Conservation (phyloP, 2,888 invertebrate species). For the Dyspetes luteomarginatus region DNA sequence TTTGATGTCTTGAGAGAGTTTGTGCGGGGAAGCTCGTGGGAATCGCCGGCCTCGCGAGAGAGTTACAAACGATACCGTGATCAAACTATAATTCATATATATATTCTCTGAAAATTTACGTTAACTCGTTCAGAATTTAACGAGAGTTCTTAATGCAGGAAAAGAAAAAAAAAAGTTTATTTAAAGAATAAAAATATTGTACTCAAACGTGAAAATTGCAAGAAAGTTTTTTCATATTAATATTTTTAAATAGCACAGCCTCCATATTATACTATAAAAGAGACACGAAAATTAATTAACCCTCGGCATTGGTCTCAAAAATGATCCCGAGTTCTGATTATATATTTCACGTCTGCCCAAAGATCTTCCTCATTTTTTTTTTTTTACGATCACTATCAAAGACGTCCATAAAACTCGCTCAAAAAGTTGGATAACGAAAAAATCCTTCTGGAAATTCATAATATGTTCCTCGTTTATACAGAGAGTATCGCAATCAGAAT, state of each 20-base stretch:
- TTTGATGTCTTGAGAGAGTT: slow-evolving; percentile 4
- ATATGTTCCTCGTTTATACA: slow-evolving; percentile 55
- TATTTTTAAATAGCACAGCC: too few species aligned
- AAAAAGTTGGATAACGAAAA: slow-evolving; percentile 32
- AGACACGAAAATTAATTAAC: slow-evolving; percentile 14
- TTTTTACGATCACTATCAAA: slow-evolving; percentile 33
- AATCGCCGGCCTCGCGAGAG: slow-evolving; percentile 44
- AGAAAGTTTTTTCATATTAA: too few species aligned
- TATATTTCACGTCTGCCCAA: slow-evolving; percentile 4
- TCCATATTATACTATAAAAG: too few species aligned
- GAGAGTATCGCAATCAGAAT: background rate
- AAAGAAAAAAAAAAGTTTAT: background rate
- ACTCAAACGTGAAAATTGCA: too few species aligned
- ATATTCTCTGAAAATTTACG: slow-evolving; percentile 7
- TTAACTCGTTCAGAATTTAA: slow-evolving; percentile 20
- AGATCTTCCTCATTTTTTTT: slow-evolving; percentile 13
- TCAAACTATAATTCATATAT: slow-evolving; percentile 14
- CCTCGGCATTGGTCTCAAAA: background rate
- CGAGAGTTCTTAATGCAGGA: background rate
- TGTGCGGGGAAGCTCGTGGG: slow-evolving; percentile 51
- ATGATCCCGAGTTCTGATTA: background rate
- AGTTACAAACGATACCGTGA: slow-evolving; percentile 50
- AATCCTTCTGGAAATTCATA: slow-evolving; percentile 50
- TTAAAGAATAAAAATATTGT: too few species aligned
- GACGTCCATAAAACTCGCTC: slow-evolving; percentile 18